These are phyloP conservation scores for Heliconius himera DNA, from an alignment of 1,140 invertebrate species.

Conservation along the genomic window DNA sequence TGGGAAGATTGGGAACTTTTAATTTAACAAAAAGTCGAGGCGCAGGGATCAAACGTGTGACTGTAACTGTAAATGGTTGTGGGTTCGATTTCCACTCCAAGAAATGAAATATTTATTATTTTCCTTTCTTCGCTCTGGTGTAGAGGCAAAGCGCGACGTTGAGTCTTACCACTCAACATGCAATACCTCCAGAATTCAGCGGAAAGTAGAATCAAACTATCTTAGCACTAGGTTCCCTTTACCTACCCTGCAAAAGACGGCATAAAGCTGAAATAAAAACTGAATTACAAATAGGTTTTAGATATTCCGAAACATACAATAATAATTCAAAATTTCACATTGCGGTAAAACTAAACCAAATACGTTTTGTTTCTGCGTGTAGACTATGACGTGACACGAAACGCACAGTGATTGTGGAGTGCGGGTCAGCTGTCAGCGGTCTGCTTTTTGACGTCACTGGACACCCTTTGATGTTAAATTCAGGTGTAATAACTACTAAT, in stretches of 20 bases:
- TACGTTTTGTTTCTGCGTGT: constrained; percentile 23
- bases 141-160: too few relatives aligned
- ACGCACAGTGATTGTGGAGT: constrained; percentile 39
- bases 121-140: too few relatives aligned
- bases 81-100: too few relatives aligned
- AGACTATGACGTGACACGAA: constrained; percentile 43
- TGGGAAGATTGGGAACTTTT: too few relatives aligned
- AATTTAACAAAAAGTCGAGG: not conserved
- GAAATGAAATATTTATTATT: too few relatives aligned
- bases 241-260: too few relatives aligned
- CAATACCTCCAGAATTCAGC: too few relatives aligned
- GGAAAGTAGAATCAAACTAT: too few relatives aligned
- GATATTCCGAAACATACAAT: not conserved
- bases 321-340: not conserved
- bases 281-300: not conserved
- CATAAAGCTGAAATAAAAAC: not conserved
- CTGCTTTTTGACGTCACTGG: constrained; percentile 50
- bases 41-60: too few relatives aligned
- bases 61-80: too few relatives aligned
- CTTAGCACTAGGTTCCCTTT: too few relatives aligned
- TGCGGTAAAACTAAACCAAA: constrained; percentile 23
- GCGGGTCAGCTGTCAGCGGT: constrained; percentile 37
- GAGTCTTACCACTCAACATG: too few relatives aligned
- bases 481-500: constrained; percentile 62
- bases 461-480: constrained; percentile 57